phyloP scores from a whole-genome alignment of 2,888 invertebrate species.

The Craniophora ligustri region DNA sequence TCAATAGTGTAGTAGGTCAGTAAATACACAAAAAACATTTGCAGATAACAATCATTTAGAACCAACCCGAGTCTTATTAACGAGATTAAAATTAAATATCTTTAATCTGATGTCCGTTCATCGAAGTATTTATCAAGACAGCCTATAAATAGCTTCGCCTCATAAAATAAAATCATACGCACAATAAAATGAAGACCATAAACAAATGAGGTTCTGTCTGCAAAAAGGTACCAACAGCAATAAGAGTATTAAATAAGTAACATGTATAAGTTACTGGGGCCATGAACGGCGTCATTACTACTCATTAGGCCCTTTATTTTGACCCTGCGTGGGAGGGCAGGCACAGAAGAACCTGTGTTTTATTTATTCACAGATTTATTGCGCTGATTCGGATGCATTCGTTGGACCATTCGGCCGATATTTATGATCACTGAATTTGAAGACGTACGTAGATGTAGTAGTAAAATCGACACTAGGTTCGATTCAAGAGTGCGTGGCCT shows the following conservation, averaged over 20 bases:
- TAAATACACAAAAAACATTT: too few relatives aligned
- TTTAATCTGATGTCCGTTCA: neutral
- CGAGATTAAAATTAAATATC: neutral
- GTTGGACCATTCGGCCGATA: neutral
- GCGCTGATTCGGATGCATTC: constrained; percentile 46
- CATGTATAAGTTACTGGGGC: constrained; percentile 55
- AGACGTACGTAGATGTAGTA: too few relatives aligned
- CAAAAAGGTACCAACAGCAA: constrained; percentile 50
- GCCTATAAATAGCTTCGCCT: constrained; percentile 2
- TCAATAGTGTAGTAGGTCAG: too few relatives aligned
- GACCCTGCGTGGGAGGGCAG: constrained; percentile 66
- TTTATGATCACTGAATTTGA: neutral
- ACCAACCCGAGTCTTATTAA: too few relatives aligned
- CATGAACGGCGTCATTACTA: constrained; percentile 33
- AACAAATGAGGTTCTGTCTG: constrained; percentile 52
- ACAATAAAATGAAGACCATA: constrained; percentile 51
- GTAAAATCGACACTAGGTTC: too few relatives aligned
- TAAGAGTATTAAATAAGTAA: constrained; percentile 58
- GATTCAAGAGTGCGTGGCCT: too few relatives aligned
- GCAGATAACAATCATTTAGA: too few relatives aligned
- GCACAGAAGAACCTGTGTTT: constrained; percentile 62
- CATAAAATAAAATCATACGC: constrained; percentile 28
- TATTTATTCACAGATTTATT: constrained; percentile 69
- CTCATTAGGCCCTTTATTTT: constrained; percentile 69
- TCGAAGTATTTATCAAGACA: neutral